Percentiles rank a stretch among this genome's conserved stretches.
These are phyloP conservation scores for Colostygia pectinataria DNA, from an alignment of 2,888 invertebrate species.

Conservation along the genomic window DNA sequence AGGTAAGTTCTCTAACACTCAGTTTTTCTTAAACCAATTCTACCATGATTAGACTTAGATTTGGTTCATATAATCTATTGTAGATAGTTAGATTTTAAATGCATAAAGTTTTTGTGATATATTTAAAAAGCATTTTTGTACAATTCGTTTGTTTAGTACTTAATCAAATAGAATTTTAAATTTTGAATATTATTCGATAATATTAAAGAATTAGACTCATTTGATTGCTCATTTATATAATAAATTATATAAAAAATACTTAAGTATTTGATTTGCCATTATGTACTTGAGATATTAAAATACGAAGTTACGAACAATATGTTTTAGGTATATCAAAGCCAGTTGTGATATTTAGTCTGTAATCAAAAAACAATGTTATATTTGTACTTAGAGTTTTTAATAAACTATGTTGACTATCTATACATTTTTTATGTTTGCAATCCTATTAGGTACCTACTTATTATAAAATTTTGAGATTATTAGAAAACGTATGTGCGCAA, in stretches of 20 bases:
- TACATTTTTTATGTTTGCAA: neutral
- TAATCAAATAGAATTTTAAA: neutral
- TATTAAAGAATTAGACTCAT: no score
- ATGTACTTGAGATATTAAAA: slow-evolving; percentile 2
- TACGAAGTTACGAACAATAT: slow-evolving; percentile 10
- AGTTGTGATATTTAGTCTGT: slow-evolving; percentile 71
- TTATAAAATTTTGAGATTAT: no score
- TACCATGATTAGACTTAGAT: neutral
- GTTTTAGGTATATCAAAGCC: slow-evolving; percentile 20
- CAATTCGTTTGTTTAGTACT: neutral
- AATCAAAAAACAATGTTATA: slow-evolving; percentile 44
- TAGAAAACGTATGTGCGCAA: no score
- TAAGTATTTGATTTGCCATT: neutral
- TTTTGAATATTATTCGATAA: no score
- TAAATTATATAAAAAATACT: no score
- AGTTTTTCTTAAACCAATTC: neutral
- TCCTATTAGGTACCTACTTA: neutral
- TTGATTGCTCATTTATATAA: no score
- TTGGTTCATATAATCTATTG: neutral
- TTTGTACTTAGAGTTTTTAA: slow-evolving; percentile 51
- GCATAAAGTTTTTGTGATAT: no score
- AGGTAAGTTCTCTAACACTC: no score
- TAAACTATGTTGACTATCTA: slow-evolving; percentile 45
- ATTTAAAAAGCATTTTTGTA: neutral
- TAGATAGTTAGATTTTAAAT: no score